A percentile compares a stretch with the other conserved stretches of the same genome.
Evolutionary conservation across 2,797 vertebrate species (phyloP).

Genomic region (Anguilla megastoma): DNA sequence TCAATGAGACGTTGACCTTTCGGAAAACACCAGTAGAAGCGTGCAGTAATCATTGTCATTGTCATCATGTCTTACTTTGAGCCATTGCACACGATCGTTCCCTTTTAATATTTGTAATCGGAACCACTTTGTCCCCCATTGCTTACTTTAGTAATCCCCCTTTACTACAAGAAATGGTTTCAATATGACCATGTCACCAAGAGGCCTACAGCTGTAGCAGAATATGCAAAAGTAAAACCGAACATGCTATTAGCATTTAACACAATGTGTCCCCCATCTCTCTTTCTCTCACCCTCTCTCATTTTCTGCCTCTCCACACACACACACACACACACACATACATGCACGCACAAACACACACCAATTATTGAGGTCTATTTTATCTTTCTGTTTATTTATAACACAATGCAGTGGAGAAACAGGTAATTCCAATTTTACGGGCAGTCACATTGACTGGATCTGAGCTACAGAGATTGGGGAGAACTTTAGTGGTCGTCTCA

Average conservation of each 20-base stretch:
- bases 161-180: not conserved
- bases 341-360: too few relatives aligned
- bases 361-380: too few relatives aligned
- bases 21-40: not conserved
- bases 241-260: not conserved
- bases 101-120: not conserved
- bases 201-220: not conserved
- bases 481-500: not conserved
- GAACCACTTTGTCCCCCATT: not conserved
- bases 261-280: not conserved
- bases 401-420: not conserved
- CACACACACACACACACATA: not conserved
- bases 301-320: not conserved
- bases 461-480: not conserved
- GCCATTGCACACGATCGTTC: not conserved
- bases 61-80: not conserved
- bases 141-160: not conserved
- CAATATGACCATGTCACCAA: not conserved
- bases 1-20: conserved; percentile 2
- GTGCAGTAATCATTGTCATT: not conserved
- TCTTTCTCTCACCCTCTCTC: too few relatives aligned
- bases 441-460: not conserved
- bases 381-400: not conserved
- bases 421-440: not conserved
- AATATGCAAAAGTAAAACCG: not conserved